Evolutionary conservation across 2,113 vertebrate species (phyloP).

Genomic region (Dicrurus megarhynchus): DNA sequence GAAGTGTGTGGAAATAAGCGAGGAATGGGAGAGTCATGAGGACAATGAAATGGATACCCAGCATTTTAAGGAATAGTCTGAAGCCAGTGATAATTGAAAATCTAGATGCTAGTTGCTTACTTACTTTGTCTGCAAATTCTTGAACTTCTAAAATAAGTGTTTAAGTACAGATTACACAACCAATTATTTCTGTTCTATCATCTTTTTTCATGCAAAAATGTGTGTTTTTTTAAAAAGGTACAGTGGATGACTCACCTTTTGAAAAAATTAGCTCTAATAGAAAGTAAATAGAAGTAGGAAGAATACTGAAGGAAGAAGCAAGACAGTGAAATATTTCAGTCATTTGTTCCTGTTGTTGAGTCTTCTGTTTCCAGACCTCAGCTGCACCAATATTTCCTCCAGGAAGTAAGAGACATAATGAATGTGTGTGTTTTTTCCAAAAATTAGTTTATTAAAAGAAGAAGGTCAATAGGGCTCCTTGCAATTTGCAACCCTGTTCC

Average conservation of each 20-base stretch:
- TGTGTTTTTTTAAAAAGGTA: not conserved
- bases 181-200: not conserved
- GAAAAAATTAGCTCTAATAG: not conserved
- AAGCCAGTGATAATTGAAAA: not conserved
- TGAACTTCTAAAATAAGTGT: not conserved
- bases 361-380: not conserved
- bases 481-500: not conserved
- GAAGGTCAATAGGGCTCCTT: not conserved
- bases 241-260: not conserved
- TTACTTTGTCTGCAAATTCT: not conserved
- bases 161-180: not conserved
- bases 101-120: not conserved
- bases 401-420: slow-evolving; percentile 13
- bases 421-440: slow-evolving; percentile 2
- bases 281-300: not conserved
- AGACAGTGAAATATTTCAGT: not conserved
- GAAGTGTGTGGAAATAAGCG: not conserved
- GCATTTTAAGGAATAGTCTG: not conserved
- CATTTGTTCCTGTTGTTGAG: not conserved
- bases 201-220: not conserved
- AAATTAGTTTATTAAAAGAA: slow-evolving; percentile 34
- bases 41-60: not conserved
- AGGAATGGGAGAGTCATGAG: not conserved
- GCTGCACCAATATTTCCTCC: not conserved
- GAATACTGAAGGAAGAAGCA: not conserved